Evolutionary conservation across 2,113 vertebrate species (phyloP), one percentile per base, ranked within the genome.

Genomic region (Platysteira castanea): DNA sequence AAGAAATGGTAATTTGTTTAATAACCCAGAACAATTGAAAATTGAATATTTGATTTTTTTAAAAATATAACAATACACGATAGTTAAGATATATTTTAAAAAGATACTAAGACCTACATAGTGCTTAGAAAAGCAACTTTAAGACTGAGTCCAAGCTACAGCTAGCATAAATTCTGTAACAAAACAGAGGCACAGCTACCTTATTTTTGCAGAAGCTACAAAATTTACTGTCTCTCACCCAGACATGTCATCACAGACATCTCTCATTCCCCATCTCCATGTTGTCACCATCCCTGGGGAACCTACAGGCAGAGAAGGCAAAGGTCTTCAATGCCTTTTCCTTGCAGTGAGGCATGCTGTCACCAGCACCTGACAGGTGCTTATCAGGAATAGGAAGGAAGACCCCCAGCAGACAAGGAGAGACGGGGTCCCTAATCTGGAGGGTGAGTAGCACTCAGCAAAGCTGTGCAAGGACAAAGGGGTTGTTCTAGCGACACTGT

Each of bases 231-330:
- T 46, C 13, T 91, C 20, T 92, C 46, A 70, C 7, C 15, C 11
- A 50, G 59, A 68, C 3, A 4, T 74, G 41, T 61, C 57, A 61
- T 53, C 24, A 81, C 50, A 69, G 39, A 13, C 37, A 59, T 71
- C 35, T 35, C 26, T 68, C 52, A 24, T 26, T 93, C 53, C 13
- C 0, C 0, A 1, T 57, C 19, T 77, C 37, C 24, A 10, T 5
- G 0, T 39, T 71, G 15, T 27, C 44, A 17, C 64, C 46, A 41
- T 60, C 63, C 18, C 33, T 1, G 3, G 27, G 27, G 33, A 60
- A 2, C 10, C 16, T 39, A 37, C 0, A 3, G 54, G 47, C 5
- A 0, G 1, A 54, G 60, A 47, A 46, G 23, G 35, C 47, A 59
- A 53, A 21, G 42, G 46, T 67, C 46, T 7, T 2, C 31, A 23